phyloP scores from a whole-genome alignment of 2,888 invertebrate genomes.

The Mycalesis mineus region DNA sequence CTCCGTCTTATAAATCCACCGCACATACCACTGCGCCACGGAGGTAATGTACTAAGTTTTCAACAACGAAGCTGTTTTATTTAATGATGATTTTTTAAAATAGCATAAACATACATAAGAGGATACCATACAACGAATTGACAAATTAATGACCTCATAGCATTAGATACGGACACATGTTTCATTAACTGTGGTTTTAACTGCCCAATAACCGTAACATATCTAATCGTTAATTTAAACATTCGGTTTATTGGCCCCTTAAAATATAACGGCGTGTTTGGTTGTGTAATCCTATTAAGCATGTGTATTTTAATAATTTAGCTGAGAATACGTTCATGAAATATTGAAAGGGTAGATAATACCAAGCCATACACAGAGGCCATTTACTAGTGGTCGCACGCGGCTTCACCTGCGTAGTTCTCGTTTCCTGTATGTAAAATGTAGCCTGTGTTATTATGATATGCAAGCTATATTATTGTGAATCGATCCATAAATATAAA shows the following conservation, averaged over 20 bases:
- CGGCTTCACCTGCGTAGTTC: no score
- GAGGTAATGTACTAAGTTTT: no score
- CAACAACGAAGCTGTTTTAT: no score
- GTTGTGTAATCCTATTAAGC: background rate
- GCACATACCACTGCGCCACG: no score
- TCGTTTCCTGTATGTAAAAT: no score
- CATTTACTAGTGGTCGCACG: no score
- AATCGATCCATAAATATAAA: no score
- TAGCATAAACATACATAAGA: background rate
- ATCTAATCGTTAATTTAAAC: background rate
- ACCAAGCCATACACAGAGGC: no score
- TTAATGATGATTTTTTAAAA: background rate
- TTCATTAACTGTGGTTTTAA: background rate
- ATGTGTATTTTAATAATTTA: background rate
- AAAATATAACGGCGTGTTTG: background rate
- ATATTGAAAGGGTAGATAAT: no score
- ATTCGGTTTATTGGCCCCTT: background rate
- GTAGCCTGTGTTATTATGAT: no score
- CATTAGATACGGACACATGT: background rate
- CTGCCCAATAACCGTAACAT: background rate
- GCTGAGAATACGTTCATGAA: background rate
- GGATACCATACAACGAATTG: background rate
- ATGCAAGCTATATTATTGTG: no score
- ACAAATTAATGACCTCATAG: background rate
- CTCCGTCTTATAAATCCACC: no score